These are phyloP conservation scores for Tarsius wallacei DNA, from an alignment of 2,797 vertebrate species.

Conservation along the genomic window DNA sequence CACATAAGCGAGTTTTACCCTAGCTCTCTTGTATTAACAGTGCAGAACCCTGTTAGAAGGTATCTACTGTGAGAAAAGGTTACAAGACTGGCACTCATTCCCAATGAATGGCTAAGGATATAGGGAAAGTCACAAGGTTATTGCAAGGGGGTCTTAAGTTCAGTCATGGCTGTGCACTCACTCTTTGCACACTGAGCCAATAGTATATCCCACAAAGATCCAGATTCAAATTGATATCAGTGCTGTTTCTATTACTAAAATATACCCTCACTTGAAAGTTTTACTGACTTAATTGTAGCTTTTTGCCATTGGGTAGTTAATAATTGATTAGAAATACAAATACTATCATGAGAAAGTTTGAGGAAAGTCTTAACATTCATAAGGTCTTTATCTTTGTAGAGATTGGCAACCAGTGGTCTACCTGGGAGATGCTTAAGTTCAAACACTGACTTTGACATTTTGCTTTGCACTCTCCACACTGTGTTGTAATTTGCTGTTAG, in stretches of 20 bases:
- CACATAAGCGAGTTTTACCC: not conserved
- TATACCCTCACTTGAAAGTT: conserved; percentile 19
- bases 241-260: conserved; percentile 8
- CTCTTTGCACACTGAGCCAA: not conserved
- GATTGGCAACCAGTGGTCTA: not conserved
- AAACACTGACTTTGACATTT: not conserved
- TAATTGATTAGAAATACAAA: not conserved
- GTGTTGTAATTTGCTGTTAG: not conserved
- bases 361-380: conserved; percentile 15
- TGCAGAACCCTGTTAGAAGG: not conserved
- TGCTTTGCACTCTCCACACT: not conserved
- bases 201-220: not conserved
- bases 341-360: not conserved
- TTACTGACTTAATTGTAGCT: conserved; percentile 11
- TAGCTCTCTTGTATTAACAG: not conserved
- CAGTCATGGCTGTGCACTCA: not conserved
- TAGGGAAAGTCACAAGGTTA: not conserved
- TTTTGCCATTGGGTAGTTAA: not conserved
- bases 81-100: not conserved
- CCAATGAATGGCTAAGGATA: not conserved
- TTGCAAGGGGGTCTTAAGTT: not conserved
- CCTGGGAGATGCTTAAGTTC: conserved; percentile 16
- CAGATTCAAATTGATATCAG: not conserved
- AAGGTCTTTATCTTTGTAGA: conserved; percentile 25
- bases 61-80: not conserved